These are phyloP conservation scores for Uloborus plumipes DNA, from an alignment of 2,888 invertebrate genomes.

Conservation along the genomic window DNA sequence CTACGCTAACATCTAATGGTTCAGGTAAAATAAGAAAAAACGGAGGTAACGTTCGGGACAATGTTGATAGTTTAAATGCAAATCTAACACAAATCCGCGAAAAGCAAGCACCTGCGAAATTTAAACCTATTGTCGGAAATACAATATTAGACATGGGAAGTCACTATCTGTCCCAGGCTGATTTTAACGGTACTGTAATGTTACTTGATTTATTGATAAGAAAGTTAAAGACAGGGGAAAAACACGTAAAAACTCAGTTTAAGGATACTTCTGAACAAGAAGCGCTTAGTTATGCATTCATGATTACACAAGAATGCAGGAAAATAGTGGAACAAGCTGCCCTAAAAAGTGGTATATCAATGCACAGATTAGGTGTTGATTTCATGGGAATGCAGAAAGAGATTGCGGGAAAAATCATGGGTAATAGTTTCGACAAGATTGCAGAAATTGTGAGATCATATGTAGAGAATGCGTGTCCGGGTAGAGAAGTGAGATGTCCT, in stretches of 20 bases:
- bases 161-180: too few species aligned
- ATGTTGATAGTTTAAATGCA: too few species aligned
- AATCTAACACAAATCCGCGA: too few species aligned
- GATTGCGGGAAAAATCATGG: background rate
- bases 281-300: background rate
- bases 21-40: too few species aligned
- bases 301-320: background rate
- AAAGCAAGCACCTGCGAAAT: too few species aligned
- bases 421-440: background rate
- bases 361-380: background rate
- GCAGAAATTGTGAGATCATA: background rate
- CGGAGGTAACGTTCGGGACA: too few species aligned
- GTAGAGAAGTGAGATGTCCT: background rate
- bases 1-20: too few species aligned
- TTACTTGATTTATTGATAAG: slow-evolving; percentile 10
- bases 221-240: slow-evolving; percentile 4
- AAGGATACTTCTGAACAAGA: slow-evolving; percentile 1
- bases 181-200: background rate
- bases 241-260: background rate
- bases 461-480: slow-evolving; percentile 11
- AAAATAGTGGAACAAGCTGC: background rate
- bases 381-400: background rate
- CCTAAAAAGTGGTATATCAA: slow-evolving; percentile 4
- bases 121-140: too few species aligned
- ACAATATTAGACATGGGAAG: too few species aligned